Evolutionary conservation across 2,888 invertebrate genomes (phyloP).

Genomic region (Epistrophe grossulariae): DNA sequence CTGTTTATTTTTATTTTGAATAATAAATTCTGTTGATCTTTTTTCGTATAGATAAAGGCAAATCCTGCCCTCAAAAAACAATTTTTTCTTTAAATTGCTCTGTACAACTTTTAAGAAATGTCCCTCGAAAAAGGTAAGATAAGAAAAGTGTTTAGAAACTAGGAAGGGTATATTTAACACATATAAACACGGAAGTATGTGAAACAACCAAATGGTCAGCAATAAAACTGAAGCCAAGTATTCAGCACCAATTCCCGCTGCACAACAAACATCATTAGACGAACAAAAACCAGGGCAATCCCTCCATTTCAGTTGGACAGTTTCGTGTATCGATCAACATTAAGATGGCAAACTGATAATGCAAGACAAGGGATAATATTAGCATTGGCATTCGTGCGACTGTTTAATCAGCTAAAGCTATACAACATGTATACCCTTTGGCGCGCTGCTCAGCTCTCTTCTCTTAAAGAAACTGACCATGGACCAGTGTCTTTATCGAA

Average conservation of each 20-base stretch:
- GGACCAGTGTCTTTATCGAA: slow-evolving; percentile 36
- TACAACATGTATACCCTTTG: background rate
- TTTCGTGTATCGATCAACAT: slow-evolving; percentile 76
- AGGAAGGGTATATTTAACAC: slow-evolving; percentile 56
- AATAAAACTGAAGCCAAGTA: background rate
- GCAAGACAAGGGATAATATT: slow-evolving; percentile 74
- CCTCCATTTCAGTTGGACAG: slow-evolving; percentile 73
- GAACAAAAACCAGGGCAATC: slow-evolving; percentile 68
- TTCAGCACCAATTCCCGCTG: background rate
- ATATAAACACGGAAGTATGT: slow-evolving; percentile 63
- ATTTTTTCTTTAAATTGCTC: background rate
- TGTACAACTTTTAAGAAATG: background rate
- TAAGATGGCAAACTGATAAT: slow-evolving; percentile 75
- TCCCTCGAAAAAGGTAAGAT: background rate
- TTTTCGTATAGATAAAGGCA: background rate
- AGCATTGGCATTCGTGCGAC: slow-evolving; percentile 74
- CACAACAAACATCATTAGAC: slow-evolving; percentile 30
- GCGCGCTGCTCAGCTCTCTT: background rate
- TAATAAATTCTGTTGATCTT: background rate
- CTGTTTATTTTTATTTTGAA: background rate
- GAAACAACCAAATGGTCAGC: slow-evolving; percentile 62
- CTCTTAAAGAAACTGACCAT: slow-evolving; percentile 42
- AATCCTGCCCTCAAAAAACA: background rate
- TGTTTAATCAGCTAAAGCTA: slow-evolving; percentile 68
- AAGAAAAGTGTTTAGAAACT: no score